Conservation (phyloP, 2,888 invertebrate genomes). For the Ctena decussata region DNA sequence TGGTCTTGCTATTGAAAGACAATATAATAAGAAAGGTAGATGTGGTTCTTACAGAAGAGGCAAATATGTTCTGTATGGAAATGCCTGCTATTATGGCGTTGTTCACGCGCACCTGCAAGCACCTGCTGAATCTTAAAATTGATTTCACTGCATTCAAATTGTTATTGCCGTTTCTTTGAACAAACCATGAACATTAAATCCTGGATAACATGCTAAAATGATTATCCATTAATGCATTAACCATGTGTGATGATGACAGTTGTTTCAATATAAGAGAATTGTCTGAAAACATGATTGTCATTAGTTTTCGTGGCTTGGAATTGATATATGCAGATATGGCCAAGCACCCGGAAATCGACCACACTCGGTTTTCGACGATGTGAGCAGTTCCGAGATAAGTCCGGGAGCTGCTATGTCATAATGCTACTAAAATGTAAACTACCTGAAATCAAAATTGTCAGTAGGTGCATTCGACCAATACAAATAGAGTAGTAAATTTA, state of each 20-base stretch:
- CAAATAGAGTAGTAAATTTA: no score
- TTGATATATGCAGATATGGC: no score
- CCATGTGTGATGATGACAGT: background rate
- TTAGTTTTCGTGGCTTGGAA: background rate
- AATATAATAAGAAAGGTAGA: background rate
- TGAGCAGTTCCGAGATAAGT: no score
- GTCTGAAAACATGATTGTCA: background rate
- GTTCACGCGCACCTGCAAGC: slow-evolving; percentile 5
- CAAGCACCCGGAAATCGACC: no score
- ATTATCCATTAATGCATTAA: background rate
- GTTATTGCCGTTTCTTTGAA: background rate
- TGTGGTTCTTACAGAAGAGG: background rate
- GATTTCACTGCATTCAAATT: background rate
- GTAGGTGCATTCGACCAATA: no score
- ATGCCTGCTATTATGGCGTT: background rate
- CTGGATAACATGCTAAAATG: background rate
- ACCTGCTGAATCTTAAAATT: background rate
- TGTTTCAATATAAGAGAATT: background rate
- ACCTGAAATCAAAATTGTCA: no score
- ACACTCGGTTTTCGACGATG: no score
- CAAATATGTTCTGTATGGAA: background rate
- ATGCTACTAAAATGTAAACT: no score
- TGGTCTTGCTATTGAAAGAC: background rate
- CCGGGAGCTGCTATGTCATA: no score
- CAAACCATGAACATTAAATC: background rate